Evolutionary conservation across 2,797 vertebrate genomes (phyloP), one percentile per base, ranked within the genome.

Genomic region (Allobates femoralis): DNA sequence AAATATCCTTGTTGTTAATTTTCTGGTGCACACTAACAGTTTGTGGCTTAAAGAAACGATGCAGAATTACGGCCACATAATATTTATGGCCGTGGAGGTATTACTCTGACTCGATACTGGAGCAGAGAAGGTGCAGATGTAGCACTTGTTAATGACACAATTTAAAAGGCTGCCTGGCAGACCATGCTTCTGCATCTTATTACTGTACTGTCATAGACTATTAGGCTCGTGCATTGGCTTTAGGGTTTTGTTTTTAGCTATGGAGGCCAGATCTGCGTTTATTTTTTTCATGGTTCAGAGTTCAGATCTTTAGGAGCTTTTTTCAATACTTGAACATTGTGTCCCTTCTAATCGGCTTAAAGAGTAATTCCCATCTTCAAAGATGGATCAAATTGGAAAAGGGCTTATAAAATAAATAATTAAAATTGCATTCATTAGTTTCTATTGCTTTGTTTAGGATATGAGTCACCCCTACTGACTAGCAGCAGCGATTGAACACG

Each of bases 1-100:
- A 85, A 79, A 85, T 85, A 85, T 58, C 51, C 64, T 32, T 79
- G 51, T 58, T 85, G 84, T 76, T 85, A 79, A 85, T 79, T 79
- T 85, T 85, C 46, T 67, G 64, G 46, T 69, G 75, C 55, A n/a
- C 75, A 79, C 76, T 84, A 79, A 85, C 75, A 85, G 83, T 78
- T 78, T 78, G 83, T 64, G 74, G 83, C 83, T 85, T 66, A 19
- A 85, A 66, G 71, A 79, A 50, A 32, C 76, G 37, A 58, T 78
- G 76, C 84, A 34, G 62, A 60, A 85, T 85, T 55, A 85, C 76
- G 69, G 32, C 62, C 76, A 79, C 84, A 71, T 71, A 60, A 71
- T 69, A 85, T 85, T 46, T 78, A 85, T 79, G 26, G 50, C 75
- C 28, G 28, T 53, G 64, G 50, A 82, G 46, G 26, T 69, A 71